Conservation (phyloP, 2,113 vertebrate species). For the Dasyurus viverrinus region DNA sequence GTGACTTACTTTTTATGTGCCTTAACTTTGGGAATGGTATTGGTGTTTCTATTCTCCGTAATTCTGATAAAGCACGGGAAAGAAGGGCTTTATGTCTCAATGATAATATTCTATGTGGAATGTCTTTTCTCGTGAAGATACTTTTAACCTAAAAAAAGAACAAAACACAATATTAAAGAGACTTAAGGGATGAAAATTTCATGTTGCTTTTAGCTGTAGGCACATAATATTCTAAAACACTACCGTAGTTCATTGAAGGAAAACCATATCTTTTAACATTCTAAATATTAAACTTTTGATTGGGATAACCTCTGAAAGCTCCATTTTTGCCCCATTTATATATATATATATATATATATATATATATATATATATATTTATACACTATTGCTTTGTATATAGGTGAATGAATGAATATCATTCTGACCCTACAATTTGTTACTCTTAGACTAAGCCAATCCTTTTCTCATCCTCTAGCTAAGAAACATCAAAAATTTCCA, state of each 20-base stretch:
- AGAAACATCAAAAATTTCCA: slow-evolving; percentile 39
- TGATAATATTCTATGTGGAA: background rate
- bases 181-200: background rate
- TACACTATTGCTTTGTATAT: slow-evolving; percentile 14
- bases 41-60: slow-evolving; percentile 49
- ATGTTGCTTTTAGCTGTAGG: background rate
- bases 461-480: slow-evolving; percentile 47
- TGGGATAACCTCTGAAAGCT: background rate
- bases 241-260: background rate
- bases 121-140: background rate
- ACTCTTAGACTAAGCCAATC: slow-evolving; percentile 37
- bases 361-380: no score
- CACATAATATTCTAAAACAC: background rate
- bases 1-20: background rate
- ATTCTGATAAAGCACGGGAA: slow-evolving; percentile 38
- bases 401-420: slow-evolving; percentile 16
- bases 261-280: background rate
- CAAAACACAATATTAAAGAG: background rate
- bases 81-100: background rate
- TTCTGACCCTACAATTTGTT: slow-evolving; percentile 15
- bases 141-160: background rate
- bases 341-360: background rate
- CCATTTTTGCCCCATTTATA: background rate
- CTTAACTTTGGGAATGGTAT: slow-evolving; percentile 20
- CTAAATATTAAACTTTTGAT: slow-evolving; percentile 1